These are phyloP conservation scores for Drosophila nigromelanica DNA, from an alignment of 1,140 invertebrate species.

Conservation along the genomic window DNA sequence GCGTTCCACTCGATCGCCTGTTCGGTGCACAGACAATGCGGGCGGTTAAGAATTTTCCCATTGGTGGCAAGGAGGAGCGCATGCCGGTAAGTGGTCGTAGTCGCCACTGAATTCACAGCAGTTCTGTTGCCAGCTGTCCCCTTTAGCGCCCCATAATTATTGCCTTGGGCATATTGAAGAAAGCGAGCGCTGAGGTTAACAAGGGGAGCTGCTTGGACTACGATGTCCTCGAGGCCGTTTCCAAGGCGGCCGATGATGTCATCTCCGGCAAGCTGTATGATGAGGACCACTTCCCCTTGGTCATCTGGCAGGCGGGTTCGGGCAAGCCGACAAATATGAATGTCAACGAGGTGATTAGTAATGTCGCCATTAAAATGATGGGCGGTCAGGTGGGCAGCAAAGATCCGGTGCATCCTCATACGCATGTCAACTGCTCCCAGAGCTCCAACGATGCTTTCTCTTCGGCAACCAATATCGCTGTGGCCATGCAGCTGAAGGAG, in stretches of 20 bases:
- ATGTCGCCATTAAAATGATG: slow-evolving; percentile 97
- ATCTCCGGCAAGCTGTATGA: slow-evolving; percentile 96
- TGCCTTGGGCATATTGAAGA: slow-evolving; percentile 98
- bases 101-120: neutral
- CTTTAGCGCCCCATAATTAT: slow-evolving; percentile 92
- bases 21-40: slow-evolving; percentile 98
- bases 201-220: slow-evolving; percentile 94
- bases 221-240: slow-evolving; percentile 94
- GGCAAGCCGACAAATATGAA: slow-evolving; percentile 99
- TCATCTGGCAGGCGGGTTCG: slow-evolving; percentile 99
- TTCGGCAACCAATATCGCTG: slow-evolving; percentile 99
- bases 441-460: slow-evolving; percentile 99
- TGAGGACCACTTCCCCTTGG: slow-evolving; percentile 96
- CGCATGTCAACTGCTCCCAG: slow-evolving; percentile 99
- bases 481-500: slow-evolving; percentile 95
- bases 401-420: slow-evolving; percentile 97
- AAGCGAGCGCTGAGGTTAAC: slow-evolving; percentile 97
- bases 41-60: slow-evolving; percentile 97
- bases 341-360: slow-evolving; percentile 97
- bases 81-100: slow-evolving; percentile 91
- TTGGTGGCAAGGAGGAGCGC: slow-evolving; percentile 94
- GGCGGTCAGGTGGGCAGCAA: slow-evolving; percentile 97
- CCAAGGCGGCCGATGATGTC: slow-evolving; percentile 96
- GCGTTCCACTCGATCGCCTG: slow-evolving; percentile 95
- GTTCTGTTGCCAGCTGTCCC: too few relatives aligned